A percentile compares a stretch with the other conserved stretches of the same genome.
Conservation (phyloP, 2,113 vertebrate species). For the Engraulis encrasicolus region DNA sequence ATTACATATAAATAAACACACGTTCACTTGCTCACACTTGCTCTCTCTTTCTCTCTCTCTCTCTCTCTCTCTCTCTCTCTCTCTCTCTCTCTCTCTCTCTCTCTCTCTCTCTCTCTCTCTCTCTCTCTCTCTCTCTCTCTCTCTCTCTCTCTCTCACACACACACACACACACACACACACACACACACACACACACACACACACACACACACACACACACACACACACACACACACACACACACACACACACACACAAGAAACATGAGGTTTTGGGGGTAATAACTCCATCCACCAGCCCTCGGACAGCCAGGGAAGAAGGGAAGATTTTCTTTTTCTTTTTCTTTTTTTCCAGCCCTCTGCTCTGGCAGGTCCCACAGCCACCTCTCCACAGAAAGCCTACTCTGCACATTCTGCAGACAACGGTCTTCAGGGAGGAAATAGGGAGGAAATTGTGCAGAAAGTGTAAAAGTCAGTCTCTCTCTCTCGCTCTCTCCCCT, state of each 20-base stretch:
- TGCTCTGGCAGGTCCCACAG: constrained; percentile 69
- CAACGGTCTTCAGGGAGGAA: constrained; percentile 80
- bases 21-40: not conserved
- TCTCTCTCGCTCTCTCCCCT: too few relatives aligned
- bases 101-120: not conserved
- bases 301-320: constrained; percentile 52
- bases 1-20: constrained; percentile 30
- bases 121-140: not conserved
- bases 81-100: not conserved
- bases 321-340: constrained; percentile 43
- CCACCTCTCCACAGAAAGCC: constrained; percentile 74
- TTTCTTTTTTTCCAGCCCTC: constrained; percentile 44
- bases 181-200: not conserved
- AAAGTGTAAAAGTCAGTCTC: constrained; percentile 76
- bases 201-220: not conserved
- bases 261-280: constrained; percentile 69
- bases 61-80: not conserved
- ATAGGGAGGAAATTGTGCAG: constrained; percentile 82
- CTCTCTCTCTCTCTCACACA: not conserved
- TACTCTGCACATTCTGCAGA: constrained; percentile 82
- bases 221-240: constrained; percentile 4
- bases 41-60: not conserved
- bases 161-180: not conserved
- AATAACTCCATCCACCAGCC: constrained; percentile 70
- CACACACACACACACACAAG: constrained; percentile 51